A percentile compares a stretch with the other conserved stretches of the same genome.
phyloP scores from a whole-genome alignment of 2,113 vertebrate genomes.

The Microtus oregoni region DNA sequence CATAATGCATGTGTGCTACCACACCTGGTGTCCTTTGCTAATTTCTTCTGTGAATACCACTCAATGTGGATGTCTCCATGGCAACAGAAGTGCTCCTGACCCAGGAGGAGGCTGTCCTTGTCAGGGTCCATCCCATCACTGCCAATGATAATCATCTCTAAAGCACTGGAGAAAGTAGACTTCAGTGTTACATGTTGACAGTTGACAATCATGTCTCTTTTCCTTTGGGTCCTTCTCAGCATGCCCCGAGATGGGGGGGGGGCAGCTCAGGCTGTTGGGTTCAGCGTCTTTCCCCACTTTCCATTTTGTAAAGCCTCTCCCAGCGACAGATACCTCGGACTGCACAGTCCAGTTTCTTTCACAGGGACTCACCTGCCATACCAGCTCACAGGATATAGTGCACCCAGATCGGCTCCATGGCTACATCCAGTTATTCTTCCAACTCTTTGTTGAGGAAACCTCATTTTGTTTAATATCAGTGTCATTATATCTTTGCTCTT shows the following conservation, averaged over 20 bases:
- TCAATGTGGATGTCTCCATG: background rate
- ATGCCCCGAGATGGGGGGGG: background rate
- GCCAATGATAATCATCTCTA: background rate
- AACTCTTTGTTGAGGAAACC: background rate
- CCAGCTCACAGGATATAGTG: background rate
- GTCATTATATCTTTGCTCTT: slow-evolving; percentile 15
- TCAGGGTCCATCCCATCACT: background rate
- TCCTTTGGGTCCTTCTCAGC: background rate
- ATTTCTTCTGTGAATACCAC: too few relatives aligned
- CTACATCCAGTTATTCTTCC: background rate
- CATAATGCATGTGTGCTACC: background rate
- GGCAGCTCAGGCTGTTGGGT: background rate
- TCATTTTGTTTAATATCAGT: background rate
- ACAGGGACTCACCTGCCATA: background rate
- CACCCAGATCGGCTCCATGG: too few relatives aligned
- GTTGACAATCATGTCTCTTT: background rate
- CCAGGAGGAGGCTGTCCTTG: background rate
- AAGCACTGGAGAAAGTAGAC: background rate
- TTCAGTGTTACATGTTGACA: background rate
- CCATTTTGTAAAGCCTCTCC: background rate
- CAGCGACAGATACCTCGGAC: too few relatives aligned
- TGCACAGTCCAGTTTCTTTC: background rate
- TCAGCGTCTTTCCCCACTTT: background rate
- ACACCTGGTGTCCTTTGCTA: background rate
- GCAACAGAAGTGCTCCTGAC: background rate